phyloP scores from a whole-genome alignment of 2,797 vertebrate genomes.

The Salmo trutta region DNA sequence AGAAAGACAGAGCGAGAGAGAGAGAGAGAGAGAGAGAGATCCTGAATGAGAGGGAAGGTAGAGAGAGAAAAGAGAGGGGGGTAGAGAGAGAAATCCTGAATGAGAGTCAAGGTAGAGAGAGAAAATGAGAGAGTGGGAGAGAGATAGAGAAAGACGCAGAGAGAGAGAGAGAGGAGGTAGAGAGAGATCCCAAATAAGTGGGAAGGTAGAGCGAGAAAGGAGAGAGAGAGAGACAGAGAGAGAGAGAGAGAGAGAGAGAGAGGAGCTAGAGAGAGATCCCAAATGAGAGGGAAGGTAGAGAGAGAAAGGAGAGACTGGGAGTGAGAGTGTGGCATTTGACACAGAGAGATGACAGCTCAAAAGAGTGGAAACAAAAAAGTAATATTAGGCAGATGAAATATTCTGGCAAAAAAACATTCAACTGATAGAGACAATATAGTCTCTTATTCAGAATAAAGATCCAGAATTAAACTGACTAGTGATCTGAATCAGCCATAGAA shows the following conservation, averaged over 20 bases:
- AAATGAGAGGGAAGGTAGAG: background rate
- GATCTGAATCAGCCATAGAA: no score
- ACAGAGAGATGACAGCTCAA: background rate
- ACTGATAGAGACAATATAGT: no score
- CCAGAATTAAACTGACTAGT: no score
- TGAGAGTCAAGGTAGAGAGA: background rate
- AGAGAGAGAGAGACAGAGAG: background rate
- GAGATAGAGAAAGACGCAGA: conserved; percentile 24
- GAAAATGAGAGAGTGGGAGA: background rate
- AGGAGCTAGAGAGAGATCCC: background rate
- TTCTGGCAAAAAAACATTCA: no score
- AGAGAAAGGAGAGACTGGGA: background rate
- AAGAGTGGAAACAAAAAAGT: background rate
- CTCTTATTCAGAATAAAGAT: no score
- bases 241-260: background rate
- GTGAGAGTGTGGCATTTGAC: background rate
- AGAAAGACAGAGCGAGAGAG: background rate
- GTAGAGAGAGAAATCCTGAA: no score
- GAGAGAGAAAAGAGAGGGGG: background rate
- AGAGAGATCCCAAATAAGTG: no score
- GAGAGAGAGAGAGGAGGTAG: background rate
- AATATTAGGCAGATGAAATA: no score
- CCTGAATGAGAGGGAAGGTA: background rate
- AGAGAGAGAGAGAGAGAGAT: background rate
- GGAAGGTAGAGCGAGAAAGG: no score